A percentile compares a stretch with the other conserved stretches of the same genome.
Conservation (phyloP, 2,797 vertebrate genomes). For the Peromyscus nudipes region DNA sequence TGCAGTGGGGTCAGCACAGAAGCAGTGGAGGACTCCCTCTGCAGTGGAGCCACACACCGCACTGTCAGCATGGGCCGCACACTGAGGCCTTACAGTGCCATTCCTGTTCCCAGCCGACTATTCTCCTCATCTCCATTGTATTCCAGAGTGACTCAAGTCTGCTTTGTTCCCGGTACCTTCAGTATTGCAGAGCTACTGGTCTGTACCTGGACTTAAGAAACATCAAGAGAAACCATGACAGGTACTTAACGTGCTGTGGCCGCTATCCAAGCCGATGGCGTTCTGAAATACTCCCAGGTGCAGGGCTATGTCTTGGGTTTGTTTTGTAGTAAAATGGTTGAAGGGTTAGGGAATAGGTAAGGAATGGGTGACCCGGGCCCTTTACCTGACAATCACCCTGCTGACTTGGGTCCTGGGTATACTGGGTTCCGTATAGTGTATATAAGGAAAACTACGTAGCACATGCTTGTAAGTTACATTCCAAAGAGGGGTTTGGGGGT, state of each 20-base stretch:
- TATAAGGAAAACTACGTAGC: not conserved
- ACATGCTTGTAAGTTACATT: not conserved
- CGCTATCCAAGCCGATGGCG: not conserved
- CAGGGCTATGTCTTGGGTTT: not conserved
- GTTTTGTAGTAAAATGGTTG: not conserved
- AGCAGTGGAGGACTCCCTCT: not conserved
- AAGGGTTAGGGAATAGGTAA: not conserved
- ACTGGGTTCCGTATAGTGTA: not conserved
- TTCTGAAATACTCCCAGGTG: constrained; percentile 5
- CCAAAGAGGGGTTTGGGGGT: not conserved
- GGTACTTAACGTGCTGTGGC: constrained; percentile 87
- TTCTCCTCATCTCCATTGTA: constrained; percentile 62
- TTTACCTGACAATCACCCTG: not conserved
- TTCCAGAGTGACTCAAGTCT: constrained; percentile 95
- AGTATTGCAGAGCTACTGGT: constrained; percentile 95
- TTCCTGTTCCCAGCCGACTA: not conserved
- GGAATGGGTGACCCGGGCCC: not conserved
- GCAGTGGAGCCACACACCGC: not conserved
- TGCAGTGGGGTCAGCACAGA: not conserved
- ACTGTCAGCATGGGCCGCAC: not conserved
- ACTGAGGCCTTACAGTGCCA: not conserved
- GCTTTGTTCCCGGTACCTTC: constrained; percentile 93
- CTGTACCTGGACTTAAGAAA: constrained; percentile 95
- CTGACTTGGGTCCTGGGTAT: not conserved
- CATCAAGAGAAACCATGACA: constrained; percentile 93